A percentile compares a stretch with the other conserved stretches of the same genome.
Conservation (phyloP, 2,797 vertebrate genomes). For the Hypotaenidia okinawae region DNA sequence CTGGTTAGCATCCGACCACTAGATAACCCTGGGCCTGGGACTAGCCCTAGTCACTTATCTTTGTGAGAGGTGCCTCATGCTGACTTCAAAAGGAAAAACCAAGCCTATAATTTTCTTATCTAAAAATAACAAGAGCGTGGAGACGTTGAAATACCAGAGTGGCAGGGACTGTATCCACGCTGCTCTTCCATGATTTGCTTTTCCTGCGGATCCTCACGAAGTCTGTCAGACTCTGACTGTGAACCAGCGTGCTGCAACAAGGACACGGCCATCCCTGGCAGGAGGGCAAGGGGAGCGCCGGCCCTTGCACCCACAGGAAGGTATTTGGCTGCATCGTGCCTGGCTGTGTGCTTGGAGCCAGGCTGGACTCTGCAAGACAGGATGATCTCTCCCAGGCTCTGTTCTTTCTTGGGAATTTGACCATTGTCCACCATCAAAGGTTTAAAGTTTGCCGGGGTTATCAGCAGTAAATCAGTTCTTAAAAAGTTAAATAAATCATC, state of each 20-base stretch:
- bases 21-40: background rate
- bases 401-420: background rate
- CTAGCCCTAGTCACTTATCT: background rate
- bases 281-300: background rate
- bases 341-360: background rate
- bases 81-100: constrained; percentile 30
- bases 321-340: background rate
- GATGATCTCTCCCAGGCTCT: background rate
- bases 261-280: accelerated
- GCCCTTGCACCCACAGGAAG: accelerated
- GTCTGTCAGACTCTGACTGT: accelerated
- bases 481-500: background rate
- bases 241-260: background rate
- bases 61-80: background rate
- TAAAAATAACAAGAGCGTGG: background rate
- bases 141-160: constrained; percentile 10
- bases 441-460: background rate
- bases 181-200: background rate
- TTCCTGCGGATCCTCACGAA: background rate
- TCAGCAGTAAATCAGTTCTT: background rate
- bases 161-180: background rate
- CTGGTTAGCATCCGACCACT: constrained; percentile 15
- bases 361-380: background rate
- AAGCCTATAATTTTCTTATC: constrained; percentile 36
- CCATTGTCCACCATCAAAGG: background rate